Conservation (phyloP, 2,888 invertebrate genomes). For the Dryococelus australis region DNA sequence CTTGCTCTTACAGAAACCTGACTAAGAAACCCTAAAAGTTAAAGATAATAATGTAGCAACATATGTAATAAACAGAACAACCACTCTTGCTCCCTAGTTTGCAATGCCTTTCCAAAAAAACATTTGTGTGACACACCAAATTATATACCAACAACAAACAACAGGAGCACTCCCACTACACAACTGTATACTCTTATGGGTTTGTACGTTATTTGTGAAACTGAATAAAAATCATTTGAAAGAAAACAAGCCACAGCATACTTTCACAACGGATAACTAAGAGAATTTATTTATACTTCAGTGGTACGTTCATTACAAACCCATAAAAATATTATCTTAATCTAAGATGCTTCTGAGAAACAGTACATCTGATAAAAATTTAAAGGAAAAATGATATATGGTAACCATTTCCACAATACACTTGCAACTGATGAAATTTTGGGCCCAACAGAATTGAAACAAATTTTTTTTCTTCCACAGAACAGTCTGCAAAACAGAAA, state of each 20-base stretch:
- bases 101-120: conserved; percentile 20
- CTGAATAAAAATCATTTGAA: background rate
- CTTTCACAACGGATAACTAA: background rate
- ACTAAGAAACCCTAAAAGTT: conserved; percentile 23
- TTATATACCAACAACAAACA: conserved; percentile 1
- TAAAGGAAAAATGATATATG: background rate
- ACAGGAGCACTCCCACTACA: background rate
- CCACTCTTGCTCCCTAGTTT: conserved; percentile 24
- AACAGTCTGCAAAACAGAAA: background rate
- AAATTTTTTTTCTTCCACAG: background rate
- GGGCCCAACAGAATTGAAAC: background rate
- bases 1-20: conserved; percentile 18
- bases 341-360: conserved; percentile 16
- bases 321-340: conserved; percentile 16
- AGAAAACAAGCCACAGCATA: background rate
- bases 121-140: background rate
- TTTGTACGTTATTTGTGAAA: background rate
- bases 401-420: conserved; percentile 16
- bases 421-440: background rate
- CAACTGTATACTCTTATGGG: conserved; percentile 16
- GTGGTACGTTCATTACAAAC: background rate
- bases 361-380: conserved; percentile 1
- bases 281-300: background rate
- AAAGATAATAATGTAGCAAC: conserved; percentile 28
- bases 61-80: conserved; percentile 27